phyloP scores from a whole-genome alignment of 2,797 vertebrate species.

The Selene dorsalis region DNA sequence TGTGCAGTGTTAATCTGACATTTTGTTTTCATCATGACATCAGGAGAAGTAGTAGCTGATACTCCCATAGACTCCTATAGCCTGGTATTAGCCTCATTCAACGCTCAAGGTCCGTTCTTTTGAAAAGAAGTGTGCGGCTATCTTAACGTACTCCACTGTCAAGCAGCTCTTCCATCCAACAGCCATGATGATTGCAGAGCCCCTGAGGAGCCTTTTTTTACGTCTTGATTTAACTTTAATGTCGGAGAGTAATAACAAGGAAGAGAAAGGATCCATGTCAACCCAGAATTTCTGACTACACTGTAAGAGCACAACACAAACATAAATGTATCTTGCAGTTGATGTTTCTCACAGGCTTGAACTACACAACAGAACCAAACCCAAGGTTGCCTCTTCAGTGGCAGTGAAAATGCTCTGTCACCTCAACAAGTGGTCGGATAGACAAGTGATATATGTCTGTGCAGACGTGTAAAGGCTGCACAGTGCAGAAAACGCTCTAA shows the following conservation, averaged over 20 bases:
- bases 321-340: slow-evolving; percentile 12
- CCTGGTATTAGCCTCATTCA: slow-evolving; percentile 42
- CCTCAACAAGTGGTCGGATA: slow-evolving; percentile 55
- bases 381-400: slow-evolving; percentile 31
- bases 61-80: slow-evolving; percentile 24
- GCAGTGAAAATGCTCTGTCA: slow-evolving; percentile 31
- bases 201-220: slow-evolving; percentile 9
- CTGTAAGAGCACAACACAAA: neutral
- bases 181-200: slow-evolving; percentile 25
- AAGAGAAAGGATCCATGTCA: slow-evolving; percentile 18
- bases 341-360: slow-evolving; percentile 18
- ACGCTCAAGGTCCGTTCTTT: slow-evolving; percentile 58
- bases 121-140: slow-evolving; percentile 49
- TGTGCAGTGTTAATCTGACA: neutral
- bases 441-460: slow-evolving; percentile 30
- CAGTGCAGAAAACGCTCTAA: slow-evolving; percentile 15
- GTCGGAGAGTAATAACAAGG: slow-evolving; percentile 23
- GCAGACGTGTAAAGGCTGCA: slow-evolving; percentile 18
- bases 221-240: slow-evolving; percentile 2
- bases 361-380: slow-evolving; percentile 29
- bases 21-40: neutral
- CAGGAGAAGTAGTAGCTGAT: neutral
- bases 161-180: slow-evolving; percentile 41
- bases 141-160: slow-evolving; percentile 39
- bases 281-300: slow-evolving; percentile 18